phyloP scores from a whole-genome alignment of 2,113 vertebrate species.

The Rhizomys pruinosus region DNA sequence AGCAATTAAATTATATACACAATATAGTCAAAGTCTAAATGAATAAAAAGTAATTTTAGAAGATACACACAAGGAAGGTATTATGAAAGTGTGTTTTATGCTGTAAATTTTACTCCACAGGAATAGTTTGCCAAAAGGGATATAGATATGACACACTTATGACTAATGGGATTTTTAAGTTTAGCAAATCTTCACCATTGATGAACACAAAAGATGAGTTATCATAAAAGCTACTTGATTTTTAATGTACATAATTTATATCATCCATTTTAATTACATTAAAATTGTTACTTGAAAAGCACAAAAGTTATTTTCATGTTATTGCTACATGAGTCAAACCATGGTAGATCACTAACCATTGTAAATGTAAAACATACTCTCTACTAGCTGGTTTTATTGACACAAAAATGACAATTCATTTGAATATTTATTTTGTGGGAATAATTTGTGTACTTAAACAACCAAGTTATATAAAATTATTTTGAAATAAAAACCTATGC shows the following conservation, averaged over 20 bases:
- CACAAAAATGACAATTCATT: background rate
- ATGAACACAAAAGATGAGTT: background rate
- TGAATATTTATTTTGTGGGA: background rate
- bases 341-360: background rate
- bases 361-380: background rate
- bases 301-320: background rate
- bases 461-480: background rate
- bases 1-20: background rate
- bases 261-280: background rate
- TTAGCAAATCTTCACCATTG: background rate
- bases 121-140: background rate
- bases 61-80: background rate
- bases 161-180: background rate
- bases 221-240: background rate
- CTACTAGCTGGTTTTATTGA: background rate
- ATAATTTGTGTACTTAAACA: background rate
- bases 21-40: background rate
- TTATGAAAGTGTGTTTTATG: background rate
- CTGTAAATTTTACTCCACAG: background rate
- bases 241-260: background rate
- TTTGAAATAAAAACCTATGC: background rate
- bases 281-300: background rate
- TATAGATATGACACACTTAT: background rate
- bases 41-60: background rate
- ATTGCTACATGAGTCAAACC: conserved; percentile 28